These are phyloP conservation scores for Neocrepidodera transversa DNA, from an alignment of 2,888 invertebrate genomes.

Conservation along the genomic window DNA sequence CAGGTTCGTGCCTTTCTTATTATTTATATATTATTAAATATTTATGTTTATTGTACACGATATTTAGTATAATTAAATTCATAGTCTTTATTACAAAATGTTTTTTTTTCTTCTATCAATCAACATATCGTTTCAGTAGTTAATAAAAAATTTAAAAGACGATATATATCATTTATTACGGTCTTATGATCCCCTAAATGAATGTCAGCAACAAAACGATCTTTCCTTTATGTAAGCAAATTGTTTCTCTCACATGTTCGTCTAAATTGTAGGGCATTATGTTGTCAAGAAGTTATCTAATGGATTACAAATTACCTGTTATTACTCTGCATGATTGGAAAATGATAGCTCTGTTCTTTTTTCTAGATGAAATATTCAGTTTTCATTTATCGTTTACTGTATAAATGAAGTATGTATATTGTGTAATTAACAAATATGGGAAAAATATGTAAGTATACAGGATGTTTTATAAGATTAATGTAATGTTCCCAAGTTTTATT, in stretches of 20 bases:
- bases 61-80: too few species aligned
- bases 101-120: too few species aligned
- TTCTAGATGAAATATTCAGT: not conserved
- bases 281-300: conserved; percentile 20
- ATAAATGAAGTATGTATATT: too few species aligned
- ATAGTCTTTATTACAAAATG: too few species aligned
- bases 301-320: conserved; percentile 29
- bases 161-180: not conserved
- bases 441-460: too few species aligned
- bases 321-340: conserved; percentile 14
- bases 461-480: too few species aligned
- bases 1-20: conserved; percentile 12
- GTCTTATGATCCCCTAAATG: not conserved
- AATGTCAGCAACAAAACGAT: not conserved
- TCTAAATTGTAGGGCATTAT: conserved; percentile 19
- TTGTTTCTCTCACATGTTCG: conserved; percentile 10
- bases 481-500: too few species aligned
- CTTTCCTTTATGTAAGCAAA: not conserved
- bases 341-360: not conserved
- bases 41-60: conserved; percentile 17
- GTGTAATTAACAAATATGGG: too few species aligned
- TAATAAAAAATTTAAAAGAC: conserved; percentile 7
- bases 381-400: not conserved
- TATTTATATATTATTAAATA: not conserved
- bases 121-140: not conserved